These are phyloP conservation scores for Phalacrocorax pelagicus DNA, from an alignment of 2,113 vertebrate genomes.

Conservation along the genomic window DNA sequence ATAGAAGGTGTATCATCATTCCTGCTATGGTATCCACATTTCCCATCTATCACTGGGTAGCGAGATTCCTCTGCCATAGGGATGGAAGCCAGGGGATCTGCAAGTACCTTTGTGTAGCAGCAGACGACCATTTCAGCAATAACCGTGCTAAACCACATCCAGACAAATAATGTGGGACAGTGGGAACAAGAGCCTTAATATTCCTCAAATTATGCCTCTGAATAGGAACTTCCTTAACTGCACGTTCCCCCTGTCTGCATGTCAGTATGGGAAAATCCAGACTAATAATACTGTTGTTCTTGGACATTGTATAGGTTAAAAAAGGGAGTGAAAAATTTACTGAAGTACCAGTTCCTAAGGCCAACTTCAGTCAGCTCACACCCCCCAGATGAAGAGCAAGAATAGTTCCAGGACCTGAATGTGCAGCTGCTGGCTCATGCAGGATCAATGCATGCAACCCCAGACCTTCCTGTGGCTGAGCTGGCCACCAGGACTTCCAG, in stretches of 20 bases:
- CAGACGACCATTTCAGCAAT: not conserved
- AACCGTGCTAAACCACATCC: not conserved
- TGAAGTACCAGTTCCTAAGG: not conserved
- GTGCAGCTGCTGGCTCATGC: not conserved
- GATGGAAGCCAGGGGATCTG: not conserved
- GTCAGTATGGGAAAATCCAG: not conserved
- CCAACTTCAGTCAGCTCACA: not conserved
- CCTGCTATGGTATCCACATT: not conserved
- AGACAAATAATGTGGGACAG: not conserved
- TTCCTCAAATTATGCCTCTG: not conserved
- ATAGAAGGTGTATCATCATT: not conserved
- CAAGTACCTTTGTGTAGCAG: not conserved
- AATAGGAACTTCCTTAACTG: not conserved
- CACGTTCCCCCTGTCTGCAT: not conserved
- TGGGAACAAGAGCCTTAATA: not conserved
- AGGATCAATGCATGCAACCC: not conserved
- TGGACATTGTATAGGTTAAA: not conserved
- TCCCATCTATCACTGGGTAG: not conserved
- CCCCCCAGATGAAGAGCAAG: not conserved
- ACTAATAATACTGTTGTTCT: not conserved
- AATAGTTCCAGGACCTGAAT: not conserved
- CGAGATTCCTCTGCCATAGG: not conserved
- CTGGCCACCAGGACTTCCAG: not conserved
- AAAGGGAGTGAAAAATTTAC: not conserved
- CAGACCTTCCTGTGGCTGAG: no score